phyloP scores from a whole-genome alignment of 2,888 invertebrate genomes.

The Acrocera orbiculus region DNA sequence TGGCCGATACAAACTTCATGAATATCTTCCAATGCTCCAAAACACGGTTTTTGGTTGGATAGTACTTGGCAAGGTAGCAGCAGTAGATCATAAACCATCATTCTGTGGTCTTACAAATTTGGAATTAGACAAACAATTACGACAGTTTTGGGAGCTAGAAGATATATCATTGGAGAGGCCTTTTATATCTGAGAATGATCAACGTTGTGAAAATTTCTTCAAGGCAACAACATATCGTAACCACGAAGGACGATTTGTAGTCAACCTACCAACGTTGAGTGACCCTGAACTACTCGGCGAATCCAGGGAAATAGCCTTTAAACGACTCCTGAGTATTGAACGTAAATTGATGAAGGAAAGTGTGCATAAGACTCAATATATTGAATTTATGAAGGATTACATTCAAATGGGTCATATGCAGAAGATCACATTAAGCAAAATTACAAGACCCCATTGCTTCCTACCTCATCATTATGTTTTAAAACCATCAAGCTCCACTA shows the following conservation, averaged over 20 bases:
- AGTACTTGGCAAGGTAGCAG: too few species aligned
- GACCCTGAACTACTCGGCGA: conserved; percentile 2
- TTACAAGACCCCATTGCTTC: neutral
- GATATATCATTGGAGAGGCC: neutral
- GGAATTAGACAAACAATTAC: neutral
- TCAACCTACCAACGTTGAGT: conserved; percentile 11
- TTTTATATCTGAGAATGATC: conserved; percentile 7
- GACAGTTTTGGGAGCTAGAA: neutral
- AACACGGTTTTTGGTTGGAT: too few species aligned
- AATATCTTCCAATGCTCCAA: too few species aligned
- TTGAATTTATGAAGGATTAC: neutral
- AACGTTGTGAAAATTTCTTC: conserved; percentile 13
- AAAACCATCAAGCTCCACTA: neutral
- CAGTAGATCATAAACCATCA: neutral
- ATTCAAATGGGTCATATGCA: neutral
- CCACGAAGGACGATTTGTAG: conserved; percentile 10
- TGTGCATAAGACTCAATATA: neutral
- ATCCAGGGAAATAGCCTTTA: conserved; percentile 5
- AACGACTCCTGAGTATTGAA: conserved; percentile 12
- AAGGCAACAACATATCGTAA: conserved; percentile 6
- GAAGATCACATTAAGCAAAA: neutral
- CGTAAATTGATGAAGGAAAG: conserved; percentile 9
- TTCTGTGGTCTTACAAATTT: neutral
- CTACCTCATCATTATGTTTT: neutral
- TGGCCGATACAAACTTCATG: too few species aligned